Evolutionary conservation across 2,113 vertebrate species (phyloP).

Genomic region (Aspidoscelis tigris): DNA sequence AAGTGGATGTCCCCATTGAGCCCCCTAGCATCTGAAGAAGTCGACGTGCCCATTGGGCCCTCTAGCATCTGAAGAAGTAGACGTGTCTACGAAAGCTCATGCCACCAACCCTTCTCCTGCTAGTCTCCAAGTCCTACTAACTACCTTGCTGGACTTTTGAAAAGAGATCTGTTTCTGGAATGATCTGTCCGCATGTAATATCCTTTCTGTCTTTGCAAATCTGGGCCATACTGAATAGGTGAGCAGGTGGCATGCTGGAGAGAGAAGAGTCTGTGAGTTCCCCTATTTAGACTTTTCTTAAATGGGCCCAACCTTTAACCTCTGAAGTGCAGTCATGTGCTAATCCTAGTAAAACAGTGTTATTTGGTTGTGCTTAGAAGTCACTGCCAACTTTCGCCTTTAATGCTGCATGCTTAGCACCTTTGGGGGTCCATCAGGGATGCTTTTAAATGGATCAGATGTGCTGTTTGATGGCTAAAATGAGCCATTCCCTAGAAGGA

Average conservation of each 20-base stretch:
- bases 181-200: not conserved
- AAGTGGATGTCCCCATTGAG: too few relatives aligned
- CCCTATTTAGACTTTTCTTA: not conserved
- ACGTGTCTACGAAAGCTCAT: too few relatives aligned
- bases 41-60: too few relatives aligned
- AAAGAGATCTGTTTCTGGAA: not conserved
- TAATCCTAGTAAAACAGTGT: slow-evolving; percentile 2
- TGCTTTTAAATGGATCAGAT: slow-evolving; percentile 23
- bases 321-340: slow-evolving; percentile 27
- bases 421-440: rapidly evolving
- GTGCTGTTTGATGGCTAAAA: not conserved
- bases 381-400: slow-evolving; percentile 15
- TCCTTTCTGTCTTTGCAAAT: not conserved
- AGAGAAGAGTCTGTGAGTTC: not conserved
- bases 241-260: slow-evolving; percentile 6
- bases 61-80: too few relatives aligned
- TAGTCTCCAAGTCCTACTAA: too few relatives aligned
- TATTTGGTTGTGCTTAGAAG: slow-evolving; percentile 1
- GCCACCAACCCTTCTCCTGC: too few relatives aligned
- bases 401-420: not conserved
- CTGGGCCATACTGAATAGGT: not conserved
- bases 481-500: slow-evolving; percentile 19
- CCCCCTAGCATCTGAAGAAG: too few relatives aligned
- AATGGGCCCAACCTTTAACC: not conserved
- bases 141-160: not conserved